A percentile compares a stretch with the other conserved stretches of the same genome.
Conservation (phyloP, 2,113 vertebrate genomes). For the Formicarius rufipectus region DNA sequence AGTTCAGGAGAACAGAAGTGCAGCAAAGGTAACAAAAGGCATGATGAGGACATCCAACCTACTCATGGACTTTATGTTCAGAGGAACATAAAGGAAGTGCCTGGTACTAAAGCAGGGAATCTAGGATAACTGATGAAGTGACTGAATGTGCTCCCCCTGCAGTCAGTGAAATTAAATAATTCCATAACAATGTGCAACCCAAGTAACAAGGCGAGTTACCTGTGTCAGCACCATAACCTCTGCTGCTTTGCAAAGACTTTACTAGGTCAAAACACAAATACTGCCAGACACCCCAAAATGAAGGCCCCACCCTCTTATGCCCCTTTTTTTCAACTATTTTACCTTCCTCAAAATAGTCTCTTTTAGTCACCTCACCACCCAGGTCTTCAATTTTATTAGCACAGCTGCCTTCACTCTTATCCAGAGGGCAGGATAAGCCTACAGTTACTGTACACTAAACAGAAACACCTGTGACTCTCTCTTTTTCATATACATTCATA, state of each 20-base stretch:
- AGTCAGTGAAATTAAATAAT: background rate
- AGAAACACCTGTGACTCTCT: conserved; percentile 67
- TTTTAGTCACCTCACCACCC: conserved; percentile 45
- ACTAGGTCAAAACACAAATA: background rate
- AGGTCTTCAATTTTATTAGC: conserved; percentile 61
- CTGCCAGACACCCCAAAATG: background rate
- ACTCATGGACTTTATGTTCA: background rate
- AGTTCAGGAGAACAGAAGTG: background rate
- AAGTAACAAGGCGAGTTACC: background rate
- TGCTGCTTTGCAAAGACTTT: background rate
- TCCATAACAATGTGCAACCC: background rate
- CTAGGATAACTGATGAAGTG: background rate
- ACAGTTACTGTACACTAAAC: conserved; percentile 58
- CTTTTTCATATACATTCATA: conserved; percentile 24
- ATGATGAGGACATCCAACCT: background rate
- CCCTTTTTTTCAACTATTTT: background rate
- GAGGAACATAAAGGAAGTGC: background rate
- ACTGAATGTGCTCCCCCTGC: background rate
- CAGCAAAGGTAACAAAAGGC: background rate
- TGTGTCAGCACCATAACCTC: background rate
- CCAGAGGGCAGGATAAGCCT: conserved; percentile 53
- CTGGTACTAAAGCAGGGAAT: background rate
- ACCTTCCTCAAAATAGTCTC: background rate
- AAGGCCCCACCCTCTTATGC: background rate
- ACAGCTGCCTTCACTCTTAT: conserved; percentile 67